phyloP scores from a whole-genome alignment of 2,888 invertebrate species.

The Deroplatys truncata region DNA sequence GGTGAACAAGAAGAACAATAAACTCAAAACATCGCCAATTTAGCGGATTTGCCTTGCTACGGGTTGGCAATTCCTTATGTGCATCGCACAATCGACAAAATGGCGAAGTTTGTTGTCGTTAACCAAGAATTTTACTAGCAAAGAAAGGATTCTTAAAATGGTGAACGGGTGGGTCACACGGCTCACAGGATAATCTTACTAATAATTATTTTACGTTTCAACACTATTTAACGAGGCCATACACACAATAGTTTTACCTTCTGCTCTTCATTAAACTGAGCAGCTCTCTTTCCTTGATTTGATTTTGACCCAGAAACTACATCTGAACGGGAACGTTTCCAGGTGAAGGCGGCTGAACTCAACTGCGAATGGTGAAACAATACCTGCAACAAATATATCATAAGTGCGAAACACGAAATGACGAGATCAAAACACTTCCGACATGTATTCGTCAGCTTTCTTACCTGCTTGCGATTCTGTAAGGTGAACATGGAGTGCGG shows the following conservation, averaged over 20 bases:
- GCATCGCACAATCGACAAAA: too few relatives aligned
- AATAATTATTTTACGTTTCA: slow-evolving; percentile 7
- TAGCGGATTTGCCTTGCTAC: too few relatives aligned
- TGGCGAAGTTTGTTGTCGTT: too few relatives aligned
- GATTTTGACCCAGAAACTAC: slow-evolving; percentile 17
- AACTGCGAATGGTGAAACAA: slow-evolving; percentile 46
- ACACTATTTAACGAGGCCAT: too few relatives aligned
- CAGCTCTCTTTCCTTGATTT: slow-evolving; percentile 39
- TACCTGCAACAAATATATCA: slow-evolving; percentile 10
- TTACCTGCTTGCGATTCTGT: slow-evolving; percentile 51
- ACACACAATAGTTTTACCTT: too few relatives aligned
- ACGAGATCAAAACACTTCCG: not conserved
- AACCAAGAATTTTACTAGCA: too few relatives aligned
- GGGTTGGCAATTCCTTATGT: too few relatives aligned
- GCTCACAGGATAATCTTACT: too few relatives aligned
- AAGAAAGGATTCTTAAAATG: too few relatives aligned
- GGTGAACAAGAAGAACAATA: too few relatives aligned
- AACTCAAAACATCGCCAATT: too few relatives aligned
- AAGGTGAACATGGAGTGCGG: slow-evolving; percentile 44
- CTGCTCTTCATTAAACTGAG: slow-evolving; percentile 36
- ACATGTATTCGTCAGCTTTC: slow-evolving; percentile 21
- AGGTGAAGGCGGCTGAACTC: slow-evolving; percentile 45
- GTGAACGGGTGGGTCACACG: too few relatives aligned
- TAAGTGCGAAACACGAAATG: not conserved
- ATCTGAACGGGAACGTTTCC: slow-evolving; percentile 41